Conservation (phyloP, 2,797 vertebrate genomes). For the Ataeniobius toweri region DNA sequence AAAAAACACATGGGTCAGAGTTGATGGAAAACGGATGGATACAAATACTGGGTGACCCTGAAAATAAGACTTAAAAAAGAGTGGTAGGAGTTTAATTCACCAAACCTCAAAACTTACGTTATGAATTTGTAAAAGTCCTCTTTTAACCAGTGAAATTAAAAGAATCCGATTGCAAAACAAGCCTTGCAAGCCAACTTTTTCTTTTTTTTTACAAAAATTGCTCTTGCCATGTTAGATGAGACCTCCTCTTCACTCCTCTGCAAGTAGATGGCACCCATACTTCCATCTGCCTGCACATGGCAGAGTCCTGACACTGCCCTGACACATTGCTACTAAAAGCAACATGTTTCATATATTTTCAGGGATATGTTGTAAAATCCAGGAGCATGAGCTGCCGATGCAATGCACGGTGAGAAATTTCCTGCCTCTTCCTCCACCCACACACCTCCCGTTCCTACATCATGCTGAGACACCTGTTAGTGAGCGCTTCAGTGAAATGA, state of each 20-base stretch:
- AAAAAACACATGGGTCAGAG: background rate
- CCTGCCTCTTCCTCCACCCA: conserved; percentile 27
- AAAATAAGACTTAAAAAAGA: background rate
- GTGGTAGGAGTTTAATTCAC: background rate
- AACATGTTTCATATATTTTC: conserved; percentile 2
- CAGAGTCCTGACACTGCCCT: conserved; percentile 39
- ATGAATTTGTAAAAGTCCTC: background rate
- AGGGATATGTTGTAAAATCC: conserved; percentile 8
- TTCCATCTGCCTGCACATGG: conserved; percentile 45
- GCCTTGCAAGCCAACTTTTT: background rate
- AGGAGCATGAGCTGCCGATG: conserved; percentile 1
- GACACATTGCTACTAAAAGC: conserved; percentile 9
- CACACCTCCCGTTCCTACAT: conserved; percentile 24
- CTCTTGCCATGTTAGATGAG: background rate
- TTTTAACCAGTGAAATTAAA: background rate
- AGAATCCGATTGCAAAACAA: background rate
- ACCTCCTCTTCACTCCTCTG: conserved; percentile 27
- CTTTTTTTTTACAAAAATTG: background rate
- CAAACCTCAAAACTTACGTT: background rate
- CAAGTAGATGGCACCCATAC: conserved; percentile 60
- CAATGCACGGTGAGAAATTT: conserved; percentile 22
- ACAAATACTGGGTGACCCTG: background rate
- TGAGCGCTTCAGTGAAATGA: background rate
- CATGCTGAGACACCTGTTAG: conserved; percentile 24
- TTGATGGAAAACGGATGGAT: background rate